A percentile compares a stretch with the other conserved stretches of the same genome.
Evolutionary conservation across 2,797 vertebrate species (phyloP).

Genomic region (Pteronotus mesoamericanus): DNA sequence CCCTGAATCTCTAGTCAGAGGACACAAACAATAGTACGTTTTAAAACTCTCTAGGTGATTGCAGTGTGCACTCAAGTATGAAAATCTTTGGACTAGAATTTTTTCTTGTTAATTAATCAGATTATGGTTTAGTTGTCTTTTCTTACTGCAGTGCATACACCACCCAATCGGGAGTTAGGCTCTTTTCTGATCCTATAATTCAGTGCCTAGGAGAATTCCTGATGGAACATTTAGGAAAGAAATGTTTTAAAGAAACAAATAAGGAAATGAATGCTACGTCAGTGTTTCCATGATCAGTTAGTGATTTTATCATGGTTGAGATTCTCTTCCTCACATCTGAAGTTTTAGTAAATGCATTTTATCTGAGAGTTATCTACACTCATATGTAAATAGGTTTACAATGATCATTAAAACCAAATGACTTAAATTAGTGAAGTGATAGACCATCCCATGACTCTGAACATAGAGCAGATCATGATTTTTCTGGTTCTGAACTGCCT

Average conservation of each 20-base stretch:
- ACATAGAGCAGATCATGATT: background rate
- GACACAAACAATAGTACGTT: background rate
- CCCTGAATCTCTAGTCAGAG: background rate
- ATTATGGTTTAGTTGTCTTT: background rate
- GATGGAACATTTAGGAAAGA: background rate
- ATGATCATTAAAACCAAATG: background rate
- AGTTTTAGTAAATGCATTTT: background rate
- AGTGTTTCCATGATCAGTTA: background rate
- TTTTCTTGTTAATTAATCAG: background rate
- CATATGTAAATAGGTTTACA: background rate
- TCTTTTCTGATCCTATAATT: background rate
- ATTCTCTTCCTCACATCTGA: background rate
- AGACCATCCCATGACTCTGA: background rate
- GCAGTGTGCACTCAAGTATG: background rate
- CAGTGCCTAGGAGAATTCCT: background rate
- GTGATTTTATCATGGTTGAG: background rate
- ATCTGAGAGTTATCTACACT: background rate
- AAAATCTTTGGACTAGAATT: background rate
- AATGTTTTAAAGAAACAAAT: background rate
- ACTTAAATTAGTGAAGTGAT: background rate
- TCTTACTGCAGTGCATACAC: fast-evolving
- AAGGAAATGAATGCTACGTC: background rate
- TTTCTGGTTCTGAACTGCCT: background rate
- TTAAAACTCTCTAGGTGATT: background rate
- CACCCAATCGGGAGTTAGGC: fast-evolving